A percentile compares a stretch with the other conserved stretches of the same genome.
Evolutionary conservation across 2,113 vertebrate species (phyloP).

Genomic region (Diadophis punctatus): DNA sequence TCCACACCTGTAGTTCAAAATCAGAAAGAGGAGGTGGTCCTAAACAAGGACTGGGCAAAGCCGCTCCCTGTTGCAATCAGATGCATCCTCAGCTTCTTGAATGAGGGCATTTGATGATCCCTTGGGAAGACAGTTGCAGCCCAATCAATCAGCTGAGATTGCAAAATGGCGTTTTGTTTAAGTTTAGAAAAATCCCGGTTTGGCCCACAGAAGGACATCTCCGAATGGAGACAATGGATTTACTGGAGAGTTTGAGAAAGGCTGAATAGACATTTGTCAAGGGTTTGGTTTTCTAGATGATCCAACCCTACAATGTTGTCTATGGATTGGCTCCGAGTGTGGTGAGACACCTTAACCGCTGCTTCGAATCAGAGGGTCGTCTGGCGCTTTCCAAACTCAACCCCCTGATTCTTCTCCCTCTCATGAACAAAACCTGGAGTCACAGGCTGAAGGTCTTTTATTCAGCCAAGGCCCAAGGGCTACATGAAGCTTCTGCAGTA

Average conservation of each 20-base stretch:
- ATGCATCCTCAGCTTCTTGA: neutral
- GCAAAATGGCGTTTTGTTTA: neutral
- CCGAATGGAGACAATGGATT: neutral
- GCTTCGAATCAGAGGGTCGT: neutral
- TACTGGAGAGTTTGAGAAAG: neutral
- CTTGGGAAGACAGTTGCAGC: neutral
- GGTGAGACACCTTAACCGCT: neutral
- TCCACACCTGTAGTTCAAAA: conserved; percentile 81
- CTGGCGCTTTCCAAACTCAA: no score
- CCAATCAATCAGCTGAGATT: neutral
- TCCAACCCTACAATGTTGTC: neutral
- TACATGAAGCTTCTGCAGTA: neutral
- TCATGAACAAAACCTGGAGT: neutral
- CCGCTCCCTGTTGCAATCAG: no score
- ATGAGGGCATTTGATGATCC: no score
- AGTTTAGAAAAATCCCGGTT: neutral
- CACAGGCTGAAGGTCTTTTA: neutral
- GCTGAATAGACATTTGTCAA: neutral
- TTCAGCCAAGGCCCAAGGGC: neutral
- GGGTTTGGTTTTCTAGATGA: neutral
- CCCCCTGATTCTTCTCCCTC: neutral
- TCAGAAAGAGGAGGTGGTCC: neutral
- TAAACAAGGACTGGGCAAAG: no score
- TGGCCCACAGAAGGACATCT: neutral
- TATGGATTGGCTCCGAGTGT: neutral